Evolutionary conservation across 1,140 invertebrate genomes (phyloP), one percentile per base, ranked within the genome.

Genomic region (Drosophila ogumai): DNA sequence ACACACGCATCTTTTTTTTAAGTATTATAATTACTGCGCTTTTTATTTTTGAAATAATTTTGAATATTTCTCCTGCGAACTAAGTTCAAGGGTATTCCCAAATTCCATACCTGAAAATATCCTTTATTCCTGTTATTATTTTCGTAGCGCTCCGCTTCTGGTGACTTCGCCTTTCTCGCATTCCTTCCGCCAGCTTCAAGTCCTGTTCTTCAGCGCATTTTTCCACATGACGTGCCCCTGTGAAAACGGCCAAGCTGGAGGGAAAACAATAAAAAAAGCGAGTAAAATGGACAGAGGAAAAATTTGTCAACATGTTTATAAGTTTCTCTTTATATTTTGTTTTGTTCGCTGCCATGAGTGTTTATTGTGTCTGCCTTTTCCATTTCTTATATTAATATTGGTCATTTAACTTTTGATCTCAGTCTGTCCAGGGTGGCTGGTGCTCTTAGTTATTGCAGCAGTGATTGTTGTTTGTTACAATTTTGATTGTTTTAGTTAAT

Each of bases 281-380:
- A 41, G 13, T 31, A 41, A 61, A 76, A 49, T 25, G 49, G 47
- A 32, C 50, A 55, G 25, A 65, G 41, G 63, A 38, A 54, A 86
- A 82, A 87, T 86, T 86, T 87, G 66, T 75, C 79, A 86, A 87
- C 82, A 86, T 85, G 79, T 79, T 87, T 81, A 87, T 87, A 75
- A 75, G 75, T 64, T 40, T 54, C 2, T n/a, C 31, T 22, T 36
- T 6, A 50, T 43, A 31, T 68, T 19, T 43, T 40, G 25, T 36
- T 68, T 19, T 28, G 41, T 41, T 8, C n/a, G 3, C 10, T 60
- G 31, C 5, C 38, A 52, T 13, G 4, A 54, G 34, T 79, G 25
- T 55, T 77, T 36, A 36, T 41, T 61, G 61, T 44, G 25, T 40
- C 55, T 57, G 22, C 46, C 46, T 47, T 58, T 22, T 34, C 28